phyloP scores from a whole-genome alignment of 1,140 invertebrate species.

The Leptoteleia sp. region DNA sequence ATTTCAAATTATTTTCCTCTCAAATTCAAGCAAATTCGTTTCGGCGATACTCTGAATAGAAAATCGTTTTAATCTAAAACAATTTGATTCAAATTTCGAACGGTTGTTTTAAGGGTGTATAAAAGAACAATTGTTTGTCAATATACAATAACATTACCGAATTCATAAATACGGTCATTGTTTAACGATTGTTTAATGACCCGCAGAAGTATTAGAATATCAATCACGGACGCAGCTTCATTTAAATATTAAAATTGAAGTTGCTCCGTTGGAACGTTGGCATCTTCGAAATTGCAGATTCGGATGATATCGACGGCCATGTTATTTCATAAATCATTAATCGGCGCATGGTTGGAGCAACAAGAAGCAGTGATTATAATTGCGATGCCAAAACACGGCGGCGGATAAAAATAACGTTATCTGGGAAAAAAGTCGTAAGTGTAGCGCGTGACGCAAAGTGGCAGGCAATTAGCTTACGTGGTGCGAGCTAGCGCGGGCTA shows the following conservation, averaged over 20 bases:
- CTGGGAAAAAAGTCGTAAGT: slow-evolving; percentile 68
- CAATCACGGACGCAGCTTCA: too few relatives aligned
- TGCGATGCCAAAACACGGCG: slow-evolving; percentile 67
- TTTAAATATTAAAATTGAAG: slow-evolving; percentile 42
- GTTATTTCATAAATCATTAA: slow-evolving; percentile 55
- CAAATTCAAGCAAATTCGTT: too few relatives aligned
- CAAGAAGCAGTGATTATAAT: slow-evolving; percentile 69
- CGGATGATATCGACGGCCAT: slow-evolving; percentile 11
- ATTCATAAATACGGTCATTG: too few relatives aligned
- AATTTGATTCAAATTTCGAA: too few relatives aligned
- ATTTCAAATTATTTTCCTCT: too few relatives aligned
- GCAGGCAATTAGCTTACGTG: slow-evolving; percentile 77
- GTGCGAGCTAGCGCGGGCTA: slow-evolving; percentile 44
- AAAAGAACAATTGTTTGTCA: too few relatives aligned
- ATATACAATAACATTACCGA: too few relatives aligned
- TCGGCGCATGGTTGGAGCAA: slow-evolving; percentile 56
- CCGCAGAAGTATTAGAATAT: too few relatives aligned
- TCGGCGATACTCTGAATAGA: too few relatives aligned
- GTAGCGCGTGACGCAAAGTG: slow-evolving; percentile 69
- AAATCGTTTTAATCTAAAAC: too few relatives aligned
- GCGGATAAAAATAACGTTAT: slow-evolving; percentile 68
- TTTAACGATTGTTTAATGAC: too few relatives aligned
- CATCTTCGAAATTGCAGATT: slow-evolving; percentile 35
- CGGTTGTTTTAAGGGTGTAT: too few relatives aligned
- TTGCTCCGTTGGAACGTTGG: slow-evolving; percentile 4